Evolutionary conservation across 2,113 vertebrate genomes (phyloP).

Genomic region (Ardeotis arabs): DNA sequence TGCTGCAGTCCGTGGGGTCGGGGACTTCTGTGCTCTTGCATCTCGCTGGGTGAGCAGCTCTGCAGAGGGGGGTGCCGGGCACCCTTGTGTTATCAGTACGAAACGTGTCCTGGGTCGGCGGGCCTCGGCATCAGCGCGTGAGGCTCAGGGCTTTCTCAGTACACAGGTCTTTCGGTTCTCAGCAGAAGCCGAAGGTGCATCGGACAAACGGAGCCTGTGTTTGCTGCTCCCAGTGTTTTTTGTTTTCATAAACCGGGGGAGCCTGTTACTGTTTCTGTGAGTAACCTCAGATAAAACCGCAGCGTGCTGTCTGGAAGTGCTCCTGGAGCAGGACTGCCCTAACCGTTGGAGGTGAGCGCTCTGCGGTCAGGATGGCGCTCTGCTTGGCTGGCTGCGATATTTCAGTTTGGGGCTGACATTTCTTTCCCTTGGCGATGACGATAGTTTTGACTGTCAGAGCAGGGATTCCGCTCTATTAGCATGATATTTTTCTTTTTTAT

Average conservation of each 20-base stretch:
- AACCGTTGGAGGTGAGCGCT: fast-evolving
- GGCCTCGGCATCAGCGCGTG: fast-evolving
- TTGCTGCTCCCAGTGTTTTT: background rate
- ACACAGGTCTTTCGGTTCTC: background rate
- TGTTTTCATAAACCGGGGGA: background rate
- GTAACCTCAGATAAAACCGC: background rate
- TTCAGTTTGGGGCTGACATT: background rate
- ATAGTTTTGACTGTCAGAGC: background rate
- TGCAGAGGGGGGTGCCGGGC: background rate
- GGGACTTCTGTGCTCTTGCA: fast-evolving
- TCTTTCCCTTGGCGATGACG: background rate
- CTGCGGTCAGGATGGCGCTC: fast-evolving
- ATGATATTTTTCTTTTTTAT: background rate
- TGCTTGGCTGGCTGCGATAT: background rate
- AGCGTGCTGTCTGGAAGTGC: background rate
- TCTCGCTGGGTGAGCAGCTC: background rate
- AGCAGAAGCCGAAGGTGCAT: background rate
- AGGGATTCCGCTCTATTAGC: background rate
- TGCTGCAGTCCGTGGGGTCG: background rate
- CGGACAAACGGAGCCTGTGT: background rate
- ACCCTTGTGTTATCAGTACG: background rate
- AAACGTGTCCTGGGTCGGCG: too few species aligned
- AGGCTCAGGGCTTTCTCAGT: background rate
- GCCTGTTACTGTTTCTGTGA: background rate
- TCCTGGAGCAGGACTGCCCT: background rate